phyloP scores from a whole-genome alignment of 2,797 vertebrate genomes.

The Cottoperca gobio region DNA sequence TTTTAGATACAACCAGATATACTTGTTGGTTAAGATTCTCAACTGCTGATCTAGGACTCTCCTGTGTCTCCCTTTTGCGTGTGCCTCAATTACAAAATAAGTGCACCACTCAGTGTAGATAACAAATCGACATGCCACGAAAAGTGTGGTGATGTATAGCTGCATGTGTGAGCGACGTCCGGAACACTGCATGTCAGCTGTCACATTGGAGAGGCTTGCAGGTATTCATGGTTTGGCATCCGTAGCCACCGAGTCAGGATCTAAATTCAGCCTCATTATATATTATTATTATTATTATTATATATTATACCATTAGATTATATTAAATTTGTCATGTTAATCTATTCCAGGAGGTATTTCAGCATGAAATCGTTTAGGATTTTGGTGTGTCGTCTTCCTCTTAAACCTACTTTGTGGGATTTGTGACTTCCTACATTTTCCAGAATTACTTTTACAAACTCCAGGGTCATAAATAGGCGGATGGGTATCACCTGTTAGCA shows the following conservation, averaged over 20 bases:
- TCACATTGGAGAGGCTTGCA: not conserved
- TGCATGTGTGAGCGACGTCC: not conserved
- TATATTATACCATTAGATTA: not conserved
- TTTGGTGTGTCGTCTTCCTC: not conserved
- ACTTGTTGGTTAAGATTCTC: not conserved
- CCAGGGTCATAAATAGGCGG: not conserved
- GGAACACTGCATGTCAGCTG: conserved; percentile 1
- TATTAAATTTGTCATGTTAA: not conserved
- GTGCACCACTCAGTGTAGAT: not conserved
- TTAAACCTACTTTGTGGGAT: not conserved
- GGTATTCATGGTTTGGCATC: not conserved
- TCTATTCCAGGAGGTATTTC: not conserved
- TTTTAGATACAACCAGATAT: not conserved
- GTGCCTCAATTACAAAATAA: not conserved
- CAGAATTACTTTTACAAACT: not conserved
- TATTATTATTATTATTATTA: too few relatives aligned
- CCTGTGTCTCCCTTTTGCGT: not conserved
- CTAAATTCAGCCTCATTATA: not conserved
- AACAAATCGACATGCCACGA: not conserved
- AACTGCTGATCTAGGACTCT: not conserved
- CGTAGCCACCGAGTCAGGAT: not conserved
- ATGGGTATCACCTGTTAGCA: not conserved
- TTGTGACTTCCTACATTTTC: not conserved
- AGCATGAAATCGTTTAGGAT: not conserved
- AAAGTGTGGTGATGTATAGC: not conserved